Evolutionary conservation across 2,113 vertebrate species (phyloP).

Genomic region (Eudyptes chrysolophus): DNA sequence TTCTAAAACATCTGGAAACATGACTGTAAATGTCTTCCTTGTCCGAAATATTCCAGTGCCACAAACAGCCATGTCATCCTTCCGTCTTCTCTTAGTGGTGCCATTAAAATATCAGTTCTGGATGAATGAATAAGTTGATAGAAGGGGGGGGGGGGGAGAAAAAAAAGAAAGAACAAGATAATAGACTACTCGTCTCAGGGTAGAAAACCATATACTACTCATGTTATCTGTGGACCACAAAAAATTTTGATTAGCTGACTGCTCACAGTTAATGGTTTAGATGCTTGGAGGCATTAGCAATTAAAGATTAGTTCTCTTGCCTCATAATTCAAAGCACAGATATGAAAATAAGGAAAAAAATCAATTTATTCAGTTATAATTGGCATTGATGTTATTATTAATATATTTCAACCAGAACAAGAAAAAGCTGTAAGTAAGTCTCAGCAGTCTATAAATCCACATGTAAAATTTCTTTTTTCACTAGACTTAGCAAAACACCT

Average conservation of each 20-base stretch:
- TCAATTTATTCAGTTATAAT: background rate
- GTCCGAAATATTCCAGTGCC: background rate
- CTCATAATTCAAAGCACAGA: background rate
- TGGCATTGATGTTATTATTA: conserved; percentile 23
- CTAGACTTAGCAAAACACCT: conserved; percentile 28
- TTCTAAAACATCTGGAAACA: background rate
- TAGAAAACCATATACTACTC: background rate
- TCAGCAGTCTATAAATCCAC: conserved; percentile 36
- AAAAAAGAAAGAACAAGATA: background rate
- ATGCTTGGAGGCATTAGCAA: background rate
- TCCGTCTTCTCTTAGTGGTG: background rate
- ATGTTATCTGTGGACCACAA: background rate
- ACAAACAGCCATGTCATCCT: background rate
- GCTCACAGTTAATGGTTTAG: background rate
- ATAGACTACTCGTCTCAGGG: background rate
- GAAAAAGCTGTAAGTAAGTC: background rate
- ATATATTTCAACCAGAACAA: conserved; percentile 17
- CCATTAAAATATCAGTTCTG: background rate
- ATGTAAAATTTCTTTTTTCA: conserved; percentile 20
- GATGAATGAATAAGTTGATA: background rate
- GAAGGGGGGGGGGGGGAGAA: accelerated
- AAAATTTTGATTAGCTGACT: background rate
- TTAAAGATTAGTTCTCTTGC: conserved; percentile 13
- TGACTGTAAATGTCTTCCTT: background rate
- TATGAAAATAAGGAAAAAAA: conserved; percentile 19